Conservation (phyloP, 2,113 vertebrate species). For the Sclerurus mexicanus region DNA sequence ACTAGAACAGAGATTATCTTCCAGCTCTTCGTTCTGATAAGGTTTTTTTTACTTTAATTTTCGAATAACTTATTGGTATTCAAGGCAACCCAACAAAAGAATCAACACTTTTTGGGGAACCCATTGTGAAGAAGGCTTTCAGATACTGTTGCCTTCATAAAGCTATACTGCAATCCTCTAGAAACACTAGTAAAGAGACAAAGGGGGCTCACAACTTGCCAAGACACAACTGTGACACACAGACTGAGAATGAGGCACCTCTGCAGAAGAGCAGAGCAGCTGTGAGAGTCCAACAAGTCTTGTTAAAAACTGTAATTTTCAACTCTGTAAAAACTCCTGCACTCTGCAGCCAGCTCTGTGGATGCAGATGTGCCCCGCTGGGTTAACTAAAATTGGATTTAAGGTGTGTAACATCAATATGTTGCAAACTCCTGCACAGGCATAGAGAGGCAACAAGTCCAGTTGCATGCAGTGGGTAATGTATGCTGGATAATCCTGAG, state of each 20-base stretch:
- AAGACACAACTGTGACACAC: background rate
- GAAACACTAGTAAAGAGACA: background rate
- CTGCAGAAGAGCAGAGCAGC: background rate
- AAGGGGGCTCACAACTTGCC: background rate
- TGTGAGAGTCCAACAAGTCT: background rate
- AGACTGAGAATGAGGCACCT: background rate
- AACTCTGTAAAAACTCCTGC: background rate
- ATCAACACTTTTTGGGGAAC: background rate
- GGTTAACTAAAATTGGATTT: background rate
- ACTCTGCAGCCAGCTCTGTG: background rate
- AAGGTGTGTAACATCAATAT: background rate
- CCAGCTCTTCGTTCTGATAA: background rate
- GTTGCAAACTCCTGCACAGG: background rate
- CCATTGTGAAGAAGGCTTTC: background rate
- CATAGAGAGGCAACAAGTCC: background rate
- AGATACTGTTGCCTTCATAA: background rate
- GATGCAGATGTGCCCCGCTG: background rate
- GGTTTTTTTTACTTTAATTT: background rate
- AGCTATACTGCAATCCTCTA: background rate
- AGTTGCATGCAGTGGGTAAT: rapidly evolving
- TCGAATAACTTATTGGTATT: background rate
- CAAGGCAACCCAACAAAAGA: background rate
- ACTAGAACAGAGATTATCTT: background rate
- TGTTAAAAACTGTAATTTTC: background rate
- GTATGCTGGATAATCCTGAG: background rate